Evolutionary conservation across 2,888 invertebrate genomes (phyloP).

Genomic region (Stenichneumon culpator): DNA sequence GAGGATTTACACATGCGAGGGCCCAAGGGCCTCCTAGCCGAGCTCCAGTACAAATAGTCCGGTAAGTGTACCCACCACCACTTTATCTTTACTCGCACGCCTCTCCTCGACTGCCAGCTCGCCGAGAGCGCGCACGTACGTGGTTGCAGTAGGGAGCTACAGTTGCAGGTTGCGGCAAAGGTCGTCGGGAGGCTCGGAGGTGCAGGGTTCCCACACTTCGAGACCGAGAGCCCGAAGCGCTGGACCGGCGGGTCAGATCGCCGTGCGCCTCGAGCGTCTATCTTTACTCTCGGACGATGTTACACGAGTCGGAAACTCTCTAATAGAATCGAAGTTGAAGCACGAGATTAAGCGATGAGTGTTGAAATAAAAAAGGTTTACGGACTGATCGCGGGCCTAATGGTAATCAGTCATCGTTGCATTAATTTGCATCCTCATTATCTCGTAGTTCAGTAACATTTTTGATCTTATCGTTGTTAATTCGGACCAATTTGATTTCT

Average conservation of each 20-base stretch:
- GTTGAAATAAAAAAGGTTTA: slow-evolving; percentile 20
- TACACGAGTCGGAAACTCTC: slow-evolving; percentile 75
- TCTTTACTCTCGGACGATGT: slow-evolving; percentile 74
- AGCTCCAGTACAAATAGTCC: slow-evolving; percentile 65
- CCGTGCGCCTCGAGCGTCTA: slow-evolving; percentile 80
- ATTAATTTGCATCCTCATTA: slow-evolving; percentile 56
- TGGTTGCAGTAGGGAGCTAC: slow-evolving; percentile 75
- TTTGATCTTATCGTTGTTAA: slow-evolving; percentile 29
- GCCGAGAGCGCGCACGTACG: slow-evolving; percentile 51
- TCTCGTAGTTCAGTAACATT: slow-evolving; percentile 8
- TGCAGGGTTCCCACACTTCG: slow-evolving; percentile 84
- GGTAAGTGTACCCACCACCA: slow-evolving; percentile 63
- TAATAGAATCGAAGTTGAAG: background rate
- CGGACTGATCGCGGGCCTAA: slow-evolving; percentile 19
- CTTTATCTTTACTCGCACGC: slow-evolving; percentile 53
- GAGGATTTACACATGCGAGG: slow-evolving; percentile 47
- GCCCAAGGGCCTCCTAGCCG: slow-evolving; percentile 47
- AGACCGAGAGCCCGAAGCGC: slow-evolving; percentile 77
- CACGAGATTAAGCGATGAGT: background rate
- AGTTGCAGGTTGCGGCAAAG: slow-evolving; percentile 82
- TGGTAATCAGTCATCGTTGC: slow-evolving; percentile 36
- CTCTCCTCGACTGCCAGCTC: slow-evolving; percentile 46
- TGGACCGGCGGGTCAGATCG: slow-evolving; percentile 83
- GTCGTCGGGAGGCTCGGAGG: slow-evolving; percentile 82
- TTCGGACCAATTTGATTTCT: background rate